Evolutionary conservation across 2,797 vertebrate genomes (phyloP).

Genomic region (Acanthis flammea): DNA sequence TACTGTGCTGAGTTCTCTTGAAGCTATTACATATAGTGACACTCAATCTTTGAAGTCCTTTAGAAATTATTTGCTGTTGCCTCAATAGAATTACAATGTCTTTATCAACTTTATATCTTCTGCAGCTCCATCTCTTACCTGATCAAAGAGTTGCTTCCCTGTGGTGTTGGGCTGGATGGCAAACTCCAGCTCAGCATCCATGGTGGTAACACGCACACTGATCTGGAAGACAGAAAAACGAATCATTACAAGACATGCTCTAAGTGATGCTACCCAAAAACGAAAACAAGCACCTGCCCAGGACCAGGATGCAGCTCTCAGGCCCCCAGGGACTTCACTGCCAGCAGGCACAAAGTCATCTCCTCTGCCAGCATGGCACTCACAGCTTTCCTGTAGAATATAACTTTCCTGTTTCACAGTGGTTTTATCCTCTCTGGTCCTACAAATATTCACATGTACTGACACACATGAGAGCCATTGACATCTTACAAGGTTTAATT

Average conservation of each 20-base stretch:
- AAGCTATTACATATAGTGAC: background rate
- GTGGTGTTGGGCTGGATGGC: constrained; percentile 97
- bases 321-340: background rate
- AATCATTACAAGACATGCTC: background rate
- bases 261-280: background rate
- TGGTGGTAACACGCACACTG: constrained; percentile 94
- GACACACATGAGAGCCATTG: background rate
- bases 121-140: constrained; percentile 75
- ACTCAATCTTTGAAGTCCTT: background rate
- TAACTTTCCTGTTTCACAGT: background rate
- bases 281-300: background rate
- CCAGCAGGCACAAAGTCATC: background rate
- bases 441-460: background rate
- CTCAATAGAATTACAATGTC: background rate
- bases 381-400: background rate
- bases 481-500: background rate
- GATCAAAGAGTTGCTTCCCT: constrained; percentile 97
- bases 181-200: constrained; percentile 99
- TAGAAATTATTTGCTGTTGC: background rate
- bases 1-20: background rate
- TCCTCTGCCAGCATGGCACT: background rate
- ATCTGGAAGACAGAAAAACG: constrained; percentile 76
- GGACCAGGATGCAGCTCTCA: background rate
- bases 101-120: background rate
- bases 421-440: background rate